Conservation (phyloP, 2,113 vertebrate genomes). For the Corvus cornix region DNA sequence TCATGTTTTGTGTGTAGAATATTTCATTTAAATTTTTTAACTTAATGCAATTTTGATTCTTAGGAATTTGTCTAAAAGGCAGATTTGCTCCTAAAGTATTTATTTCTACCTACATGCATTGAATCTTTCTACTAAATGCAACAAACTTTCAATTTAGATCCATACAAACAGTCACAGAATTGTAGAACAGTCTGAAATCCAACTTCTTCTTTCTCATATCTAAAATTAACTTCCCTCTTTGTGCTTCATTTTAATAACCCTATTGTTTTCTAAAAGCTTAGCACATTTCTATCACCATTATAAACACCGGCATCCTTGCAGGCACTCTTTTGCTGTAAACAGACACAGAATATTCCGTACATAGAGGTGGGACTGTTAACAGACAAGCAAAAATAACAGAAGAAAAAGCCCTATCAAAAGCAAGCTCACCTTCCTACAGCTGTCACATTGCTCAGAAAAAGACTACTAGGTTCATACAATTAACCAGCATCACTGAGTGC, state of each 20-base stretch:
- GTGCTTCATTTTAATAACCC: neutral
- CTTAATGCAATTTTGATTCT: neutral
- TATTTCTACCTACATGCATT: neutral
- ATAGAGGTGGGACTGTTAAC: neutral
- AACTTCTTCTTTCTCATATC: constrained; percentile 7
- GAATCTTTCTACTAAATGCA: neutral
- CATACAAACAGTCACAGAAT: neutral
- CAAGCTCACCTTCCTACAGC: neutral
- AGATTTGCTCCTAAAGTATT: neutral
- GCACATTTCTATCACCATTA: neutral
- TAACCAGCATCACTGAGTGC: neutral
- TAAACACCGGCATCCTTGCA: neutral
- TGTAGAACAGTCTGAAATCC: neutral
- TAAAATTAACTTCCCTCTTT: neutral
- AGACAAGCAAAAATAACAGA: neutral
- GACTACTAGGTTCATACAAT: neutral
- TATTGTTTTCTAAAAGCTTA: neutral
- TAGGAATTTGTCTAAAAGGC: neutral
- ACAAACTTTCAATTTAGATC: neutral
- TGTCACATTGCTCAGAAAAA: neutral
- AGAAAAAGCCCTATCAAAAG: neutral
- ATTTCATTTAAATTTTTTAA: neutral
- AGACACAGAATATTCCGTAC: neutral
- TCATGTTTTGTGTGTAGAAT: neutral
- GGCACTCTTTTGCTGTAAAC: neutral